Conservation (phyloP, 2,888 invertebrate genomes). For the Dioctria linearis region DNA sequence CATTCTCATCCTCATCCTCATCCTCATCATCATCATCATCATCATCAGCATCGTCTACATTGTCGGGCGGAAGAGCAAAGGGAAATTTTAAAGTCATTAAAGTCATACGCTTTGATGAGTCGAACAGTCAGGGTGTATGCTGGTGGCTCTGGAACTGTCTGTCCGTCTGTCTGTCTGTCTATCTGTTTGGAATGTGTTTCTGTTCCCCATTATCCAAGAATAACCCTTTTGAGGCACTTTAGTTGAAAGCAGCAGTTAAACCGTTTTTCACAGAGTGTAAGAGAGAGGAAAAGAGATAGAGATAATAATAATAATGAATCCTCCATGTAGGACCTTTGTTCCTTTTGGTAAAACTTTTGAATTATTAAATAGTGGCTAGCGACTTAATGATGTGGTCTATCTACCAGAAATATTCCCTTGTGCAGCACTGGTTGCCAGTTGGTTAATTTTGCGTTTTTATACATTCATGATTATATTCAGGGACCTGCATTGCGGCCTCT, state of each 20-base stretch:
- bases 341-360: constrained; percentile 32
- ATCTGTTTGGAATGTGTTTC: constrained; percentile 9
- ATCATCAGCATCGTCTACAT: not conserved
- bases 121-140: constrained; percentile 28
- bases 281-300: not conserved
- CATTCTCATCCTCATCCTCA: not conserved
- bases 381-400: constrained; percentile 8
- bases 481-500: not conserved
- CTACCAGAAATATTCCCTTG: not conserved
- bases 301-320: constrained; percentile 23
- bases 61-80: not conserved
- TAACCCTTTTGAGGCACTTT: constrained; percentile 14
- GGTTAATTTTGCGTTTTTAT: too few relatives aligned
- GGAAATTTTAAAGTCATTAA: constrained; percentile 44
- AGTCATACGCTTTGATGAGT: constrained; percentile 50
- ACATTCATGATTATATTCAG: not conserved
- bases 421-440: too few relatives aligned
- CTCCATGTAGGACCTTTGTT: constrained; percentile 23
- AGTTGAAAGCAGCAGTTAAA: constrained; percentile 39
- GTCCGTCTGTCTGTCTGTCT: not conserved
- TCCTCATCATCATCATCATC: too few relatives aligned
- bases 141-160: constrained; percentile 2
- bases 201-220: not conserved
- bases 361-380: constrained; percentile 37
- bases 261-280: not conserved